Percentiles rank a stretch among this genome's conserved stretches.
These are phyloP conservation scores for Diglossa cyanea DNA, from an alignment of 2,797 vertebrate species.

Conservation along the genomic window DNA sequence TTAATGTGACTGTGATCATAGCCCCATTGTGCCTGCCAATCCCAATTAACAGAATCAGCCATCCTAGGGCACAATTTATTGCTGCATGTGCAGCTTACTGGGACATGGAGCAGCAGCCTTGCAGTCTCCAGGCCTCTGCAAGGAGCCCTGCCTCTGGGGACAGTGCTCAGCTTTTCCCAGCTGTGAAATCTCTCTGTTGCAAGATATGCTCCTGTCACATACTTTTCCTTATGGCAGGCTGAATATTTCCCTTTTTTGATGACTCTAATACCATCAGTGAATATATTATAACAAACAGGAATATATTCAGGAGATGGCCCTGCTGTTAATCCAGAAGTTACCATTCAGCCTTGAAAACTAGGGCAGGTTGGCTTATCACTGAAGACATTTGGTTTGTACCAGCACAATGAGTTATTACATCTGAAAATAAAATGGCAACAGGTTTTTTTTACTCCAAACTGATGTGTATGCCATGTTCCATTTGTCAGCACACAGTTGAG, in stretches of 20 bases:
- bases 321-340: background rate
- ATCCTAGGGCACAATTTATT: conserved; percentile 3
- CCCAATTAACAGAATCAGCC: background rate
- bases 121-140: background rate
- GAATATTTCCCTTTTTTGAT: background rate
- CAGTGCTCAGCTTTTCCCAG: background rate
- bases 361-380: background rate
- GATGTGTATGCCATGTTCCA: background rate
- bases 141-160: conserved; percentile 16
- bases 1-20: background rate
- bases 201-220: background rate
- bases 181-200: conserved; percentile 21
- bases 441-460: background rate
- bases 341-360: background rate
- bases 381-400: background rate
- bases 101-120: background rate
- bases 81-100: conserved; percentile 19
- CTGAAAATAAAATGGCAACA: background rate
- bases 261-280: background rate
- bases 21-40: conserved; percentile 7
- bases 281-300: background rate
- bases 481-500: background rate
- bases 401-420: background rate
- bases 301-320: background rate
- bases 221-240: background rate